Evolutionary conservation across 1,140 invertebrate genomes (phyloP).

Genomic region (Laodelphax striatellus): DNA sequence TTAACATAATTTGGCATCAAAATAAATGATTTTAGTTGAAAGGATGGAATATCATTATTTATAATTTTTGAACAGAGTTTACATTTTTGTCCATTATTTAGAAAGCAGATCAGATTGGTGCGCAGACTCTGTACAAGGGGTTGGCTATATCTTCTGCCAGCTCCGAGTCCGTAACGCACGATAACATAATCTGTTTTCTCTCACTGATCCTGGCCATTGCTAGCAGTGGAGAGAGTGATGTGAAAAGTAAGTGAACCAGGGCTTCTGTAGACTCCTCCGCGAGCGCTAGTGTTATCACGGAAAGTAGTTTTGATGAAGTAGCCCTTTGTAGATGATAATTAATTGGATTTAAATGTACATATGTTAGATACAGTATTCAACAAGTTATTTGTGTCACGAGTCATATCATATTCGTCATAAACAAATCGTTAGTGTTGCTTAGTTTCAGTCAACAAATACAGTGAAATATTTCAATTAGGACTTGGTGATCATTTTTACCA

Average conservation of each 20-base stretch:
- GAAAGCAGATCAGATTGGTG: neutral
- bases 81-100: too few species aligned
- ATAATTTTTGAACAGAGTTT: too few species aligned
- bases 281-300: neutral
- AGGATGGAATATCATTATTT: too few species aligned
- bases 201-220: constrained; percentile 1
- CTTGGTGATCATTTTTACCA: too few species aligned
- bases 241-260: neutral
- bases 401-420: neutral
- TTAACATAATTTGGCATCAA: too few species aligned
- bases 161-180: neutral
- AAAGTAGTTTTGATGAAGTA: neutral
- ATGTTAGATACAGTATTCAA: neutral
- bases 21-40: too few species aligned
- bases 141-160: neutral
- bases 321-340: neutral
- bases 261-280: neutral
- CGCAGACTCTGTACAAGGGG: neutral
- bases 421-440: neutral
- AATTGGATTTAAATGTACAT: too few species aligned
- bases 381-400: neutral
- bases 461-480: too few species aligned
- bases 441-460: neutral
- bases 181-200: neutral
- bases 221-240: neutral